Conservation (phyloP, 2,888 invertebrate genomes). For the Metallyticus violacea region DNA sequence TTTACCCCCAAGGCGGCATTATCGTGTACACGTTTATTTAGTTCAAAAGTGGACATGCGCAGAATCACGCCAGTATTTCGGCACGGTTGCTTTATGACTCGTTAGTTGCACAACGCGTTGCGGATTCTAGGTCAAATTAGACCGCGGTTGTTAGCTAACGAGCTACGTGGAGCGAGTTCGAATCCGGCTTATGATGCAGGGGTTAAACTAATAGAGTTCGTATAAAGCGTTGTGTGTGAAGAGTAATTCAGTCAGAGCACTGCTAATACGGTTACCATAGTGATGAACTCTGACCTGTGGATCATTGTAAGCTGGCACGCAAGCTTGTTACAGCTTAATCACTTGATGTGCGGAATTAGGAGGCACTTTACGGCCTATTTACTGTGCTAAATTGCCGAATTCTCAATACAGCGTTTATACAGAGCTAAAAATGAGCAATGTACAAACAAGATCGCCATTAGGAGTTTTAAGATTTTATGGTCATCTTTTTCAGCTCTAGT, state of each 20-base stretch:
- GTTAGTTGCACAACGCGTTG: background rate
- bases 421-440: background rate
- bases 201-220: background rate
- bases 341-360: background rate
- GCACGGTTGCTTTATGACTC: background rate
- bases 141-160: background rate
- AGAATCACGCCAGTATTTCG: background rate
- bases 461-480: too few relatives aligned
- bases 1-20: too few relatives aligned
- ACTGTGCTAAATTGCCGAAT: background rate
- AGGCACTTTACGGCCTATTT: background rate
- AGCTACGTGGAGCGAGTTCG: background rate
- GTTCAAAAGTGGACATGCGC: background rate
- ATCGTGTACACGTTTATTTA: too few relatives aligned
- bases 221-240: background rate
- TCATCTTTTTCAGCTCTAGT: too few relatives aligned
- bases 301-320: background rate
- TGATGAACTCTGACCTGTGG: background rate
- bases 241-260: background rate
- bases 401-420: background rate
- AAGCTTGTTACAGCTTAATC: background rate
- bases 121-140: background rate
- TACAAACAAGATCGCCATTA: background rate
- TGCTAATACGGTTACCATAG: background rate
- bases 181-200: background rate